Evolutionary conservation across 2,113 vertebrate genomes (phyloP).

Genomic region (Myotis yumanensis): DNA sequence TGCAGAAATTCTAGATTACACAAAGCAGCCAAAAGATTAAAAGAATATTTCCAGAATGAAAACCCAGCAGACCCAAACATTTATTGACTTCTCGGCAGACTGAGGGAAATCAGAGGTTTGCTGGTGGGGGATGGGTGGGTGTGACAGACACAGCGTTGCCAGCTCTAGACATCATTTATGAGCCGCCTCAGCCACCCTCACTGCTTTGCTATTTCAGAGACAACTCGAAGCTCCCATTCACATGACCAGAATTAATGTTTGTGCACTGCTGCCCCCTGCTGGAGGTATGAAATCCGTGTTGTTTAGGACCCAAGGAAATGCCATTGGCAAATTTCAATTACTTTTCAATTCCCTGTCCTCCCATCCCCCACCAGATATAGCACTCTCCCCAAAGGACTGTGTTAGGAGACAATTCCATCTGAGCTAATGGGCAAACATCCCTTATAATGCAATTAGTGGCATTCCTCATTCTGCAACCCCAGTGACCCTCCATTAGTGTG

Average conservation of each 20-base stretch:
- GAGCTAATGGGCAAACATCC: constrained; percentile 53
- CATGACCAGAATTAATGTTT: neutral
- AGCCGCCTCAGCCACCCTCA: neutral
- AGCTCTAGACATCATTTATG: constrained; percentile 9
- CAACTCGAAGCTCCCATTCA: neutral
- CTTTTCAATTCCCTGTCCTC: constrained; percentile 42
- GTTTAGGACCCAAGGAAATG: constrained; percentile 39
- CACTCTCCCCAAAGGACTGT: neutral
- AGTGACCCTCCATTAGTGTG: neutral
- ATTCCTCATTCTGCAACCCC: constrained; percentile 12
- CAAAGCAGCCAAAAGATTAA: constrained; percentile 79
- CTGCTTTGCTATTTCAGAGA: neutral
- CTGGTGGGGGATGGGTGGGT: neutral
- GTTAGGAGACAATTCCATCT: constrained; percentile 39
- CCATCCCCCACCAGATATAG: neutral
- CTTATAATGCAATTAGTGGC: constrained; percentile 49
- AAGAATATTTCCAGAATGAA: constrained; percentile 79
- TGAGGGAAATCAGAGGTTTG: constrained; percentile 54
- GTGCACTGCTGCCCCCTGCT: constrained; percentile 72
- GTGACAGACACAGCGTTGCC: neutral
- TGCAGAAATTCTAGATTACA: constrained; percentile 80
- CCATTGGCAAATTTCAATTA: constrained; percentile 41
- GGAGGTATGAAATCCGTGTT: neutral
- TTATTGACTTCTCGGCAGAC: constrained; percentile 64
- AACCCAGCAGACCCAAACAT: constrained; percentile 67